Evolutionary conservation across 2,797 vertebrate species (phyloP), one percentile per base, ranked within the genome.

Genomic region (Liasis olivaceus): DNA sequence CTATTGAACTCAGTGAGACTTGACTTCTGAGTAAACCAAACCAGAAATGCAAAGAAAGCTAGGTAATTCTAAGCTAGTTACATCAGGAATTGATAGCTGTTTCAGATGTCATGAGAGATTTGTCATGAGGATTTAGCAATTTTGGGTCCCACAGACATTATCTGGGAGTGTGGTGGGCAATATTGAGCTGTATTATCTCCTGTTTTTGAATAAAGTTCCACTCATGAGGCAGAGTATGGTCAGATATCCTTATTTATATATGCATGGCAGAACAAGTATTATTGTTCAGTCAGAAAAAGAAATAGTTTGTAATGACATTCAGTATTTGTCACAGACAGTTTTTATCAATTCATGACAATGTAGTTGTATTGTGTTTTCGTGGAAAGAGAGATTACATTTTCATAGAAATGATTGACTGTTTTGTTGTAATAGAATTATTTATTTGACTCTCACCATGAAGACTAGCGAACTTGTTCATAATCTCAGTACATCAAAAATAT

Each of bases 361-460:
- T 95, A 97, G 96, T 97, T 93, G 93, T 96, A 96, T 95, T 95
- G 96, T 95, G 95, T 96, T 96, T 96, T 95, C 92, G 93, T 94
- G 95, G 95, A 94, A 94, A 94, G 87, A 95, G 91, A 95, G 93
- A 96, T 86, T 97, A 96, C 91, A 93, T 95, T 96, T 95, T 89
- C 36, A 0, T 96, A 94, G 94, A 94, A 94, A 94, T 96, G 96
- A 95, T 96, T 94, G 92, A 94, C 91, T 96, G 31, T 96, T 97
- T 96, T 95, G 94, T 95, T 95, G 95, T 95, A 93, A 95, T 96
- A 97, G 94, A 96, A 96, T 96, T 97, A 96, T 97, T 97, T 97
- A 97, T 97, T 97, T 97, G 96, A 87, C 93, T 97, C 95, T 97
- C 91, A 95, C 95, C 95, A 59, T 94, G 96, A 97, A 97, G 93